phyloP scores from a whole-genome alignment of 1,140 invertebrate genomes.

The Drosophila nasuta region DNA sequence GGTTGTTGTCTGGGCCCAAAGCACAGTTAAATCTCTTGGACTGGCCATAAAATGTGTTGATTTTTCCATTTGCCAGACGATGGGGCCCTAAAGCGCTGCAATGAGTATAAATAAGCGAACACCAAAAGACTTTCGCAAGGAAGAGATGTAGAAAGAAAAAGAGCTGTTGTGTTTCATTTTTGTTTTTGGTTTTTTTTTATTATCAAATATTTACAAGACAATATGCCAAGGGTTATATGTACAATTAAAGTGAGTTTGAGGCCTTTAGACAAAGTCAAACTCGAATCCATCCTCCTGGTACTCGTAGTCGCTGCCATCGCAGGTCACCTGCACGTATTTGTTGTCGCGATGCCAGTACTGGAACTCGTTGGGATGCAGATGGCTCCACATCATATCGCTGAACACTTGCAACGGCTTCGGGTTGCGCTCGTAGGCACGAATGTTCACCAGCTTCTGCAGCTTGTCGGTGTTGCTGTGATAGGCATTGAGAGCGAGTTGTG shows the following conservation, averaged over 20 bases:
- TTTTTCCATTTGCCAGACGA: conserved; percentile 73
- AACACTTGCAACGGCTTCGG: conserved; percentile 50
- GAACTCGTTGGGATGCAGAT: conserved; percentile 51
- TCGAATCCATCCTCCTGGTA: conserved; percentile 75
- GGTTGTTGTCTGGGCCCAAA: conserved; percentile 50
- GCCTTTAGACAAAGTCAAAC: conserved; percentile 37
- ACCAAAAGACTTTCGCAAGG: conserved; percentile 1
- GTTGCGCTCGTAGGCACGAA: conserved; percentile 55
- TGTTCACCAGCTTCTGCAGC: conserved; percentile 50
- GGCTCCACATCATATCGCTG: conserved; percentile 65
- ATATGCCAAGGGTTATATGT: conserved; percentile 23
- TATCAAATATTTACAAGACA: conserved; percentile 36
- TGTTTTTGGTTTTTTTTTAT: conserved; percentile 17
- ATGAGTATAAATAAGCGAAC: conserved; percentile 68
- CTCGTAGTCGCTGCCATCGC: conserved; percentile 58
- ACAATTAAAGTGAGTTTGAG: conserved; percentile 3
- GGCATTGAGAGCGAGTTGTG: conserved; percentile 52
- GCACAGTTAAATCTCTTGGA: conserved; percentile 67
- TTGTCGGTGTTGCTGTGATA: conserved; percentile 66
- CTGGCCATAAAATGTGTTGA: conserved; percentile 78
- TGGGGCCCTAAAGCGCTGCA: conserved; percentile 68
- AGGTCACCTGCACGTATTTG: conserved; percentile 65
- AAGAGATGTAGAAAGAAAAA: conserved; percentile 12
- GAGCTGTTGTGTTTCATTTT: conserved; percentile 10
- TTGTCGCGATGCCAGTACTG: conserved; percentile 49